Base-by-base conservation (phyloP, 2,888 invertebrate genomes). In the Epiblema foenella region DNA sequence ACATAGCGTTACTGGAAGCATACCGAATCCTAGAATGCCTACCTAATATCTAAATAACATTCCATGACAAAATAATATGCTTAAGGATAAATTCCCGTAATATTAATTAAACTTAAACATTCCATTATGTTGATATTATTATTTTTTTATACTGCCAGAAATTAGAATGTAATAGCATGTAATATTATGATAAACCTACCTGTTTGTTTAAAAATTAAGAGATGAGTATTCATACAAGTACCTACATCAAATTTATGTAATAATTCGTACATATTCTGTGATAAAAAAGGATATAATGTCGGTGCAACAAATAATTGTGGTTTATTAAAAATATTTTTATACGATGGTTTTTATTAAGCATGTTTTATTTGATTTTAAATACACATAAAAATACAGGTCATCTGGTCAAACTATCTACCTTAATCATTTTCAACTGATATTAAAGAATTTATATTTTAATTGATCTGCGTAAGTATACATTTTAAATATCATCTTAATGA, bases 351-450 rank as follows among this genome's bases (percentile, higher is more conserved):
- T 66, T 33, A 57, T 57, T 49, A 49, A 67, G 67, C 67, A 33
- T 51, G 33, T 67, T 63, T 58, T 67, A 67, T 67, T 63, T 4
- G 8, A 52, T 52, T 63, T 52, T 37, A 42, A 59, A 59, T 59
- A 59, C 59, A 42, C 39, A 39, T 3, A 63, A 37, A 62, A 62
- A 29, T 33, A 52, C 51, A 20, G n/a, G 17, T 33, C 29, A 52
- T 15, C 33, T 42, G 59, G 37, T 59, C 39, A 4, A 59, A 20
- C 17, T 3, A 42, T 42, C n/a, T 42, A 42, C 42, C 15, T 42
- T n/a, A n/a, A n/a, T n/a, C n/a, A n/a, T 33, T 33, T 33, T 33
- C 33, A 24, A 33, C 33, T 33, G 33, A 33, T 33, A 5, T 1
- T 42, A 42, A 42, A 15, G 15, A 12, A 42, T 12, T 42, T n/a